Conservation (phyloP, 2,113 vertebrate genomes). For the Calyptomena viridis region DNA sequence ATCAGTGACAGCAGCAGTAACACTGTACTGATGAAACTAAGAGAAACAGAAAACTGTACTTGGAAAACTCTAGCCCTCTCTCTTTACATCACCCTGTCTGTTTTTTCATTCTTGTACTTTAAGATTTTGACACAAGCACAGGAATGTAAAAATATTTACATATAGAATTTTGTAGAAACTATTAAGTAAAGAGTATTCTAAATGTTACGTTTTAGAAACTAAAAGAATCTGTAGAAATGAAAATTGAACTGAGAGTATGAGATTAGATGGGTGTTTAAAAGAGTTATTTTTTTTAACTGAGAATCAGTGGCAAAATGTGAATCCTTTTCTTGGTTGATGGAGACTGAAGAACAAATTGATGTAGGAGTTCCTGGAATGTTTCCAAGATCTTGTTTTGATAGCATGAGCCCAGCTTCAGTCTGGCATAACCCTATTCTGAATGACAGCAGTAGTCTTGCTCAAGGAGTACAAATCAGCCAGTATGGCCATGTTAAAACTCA, state of each 20-base stretch:
- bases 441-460: not conserved
- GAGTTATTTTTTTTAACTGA: not conserved
- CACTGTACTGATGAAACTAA: not conserved
- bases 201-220: not conserved
- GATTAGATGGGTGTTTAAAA: not conserved
- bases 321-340: not conserved
- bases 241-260: not conserved
- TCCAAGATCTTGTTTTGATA: not conserved
- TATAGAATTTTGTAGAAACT: not conserved
- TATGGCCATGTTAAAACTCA: not conserved
- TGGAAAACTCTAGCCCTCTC: not conserved
- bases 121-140: not conserved
- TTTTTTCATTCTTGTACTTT: not conserved
- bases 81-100: not conserved
- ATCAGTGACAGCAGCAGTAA: not conserved
- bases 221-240: not conserved
- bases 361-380: not conserved
- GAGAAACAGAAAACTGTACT: not conserved
- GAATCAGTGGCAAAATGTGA: not conserved
- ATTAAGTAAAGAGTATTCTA: not conserved
- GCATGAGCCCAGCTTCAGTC: not conserved
- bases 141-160: not conserved
- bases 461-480: not conserved
- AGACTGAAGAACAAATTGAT: not conserved
- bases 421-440: not conserved